Evolutionary conservation across 1,140 invertebrate genomes (phyloP), one percentile per base, ranked within the genome.

Genomic region (Hypsibius dujardini): DNA sequence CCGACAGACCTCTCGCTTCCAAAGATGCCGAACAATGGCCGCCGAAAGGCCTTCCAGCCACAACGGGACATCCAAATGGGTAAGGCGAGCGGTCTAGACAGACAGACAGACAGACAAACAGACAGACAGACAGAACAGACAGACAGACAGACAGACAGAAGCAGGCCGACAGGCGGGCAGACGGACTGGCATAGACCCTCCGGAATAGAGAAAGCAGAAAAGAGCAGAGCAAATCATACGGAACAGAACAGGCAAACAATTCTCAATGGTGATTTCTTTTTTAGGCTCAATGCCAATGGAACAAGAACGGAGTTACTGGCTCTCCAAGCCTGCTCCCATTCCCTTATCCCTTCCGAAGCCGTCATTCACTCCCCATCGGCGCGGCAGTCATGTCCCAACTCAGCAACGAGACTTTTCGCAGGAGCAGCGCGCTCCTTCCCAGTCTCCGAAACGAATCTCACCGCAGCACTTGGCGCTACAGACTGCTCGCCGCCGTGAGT

Each of bases 1-100:
- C 50, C 50, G 50, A 67, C 62, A 3, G 62, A 67, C 42, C 62
- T 67, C 12, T 67, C 62, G 42, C 45, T 67, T 3, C 62, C 62
- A 12, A 56, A 56, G 50, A 56, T 56, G 50, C 50, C 50, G n/a
- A n/a, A n/a, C 7, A 56, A 56, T 56, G n/a, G n/a, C 50, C 50
- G 50, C 50, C 50, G 50, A 7, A 56, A 56, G 50, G 50, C 50
- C 50, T 56, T 56, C 50, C 7, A 7, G 7, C 50, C 50, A 56
- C 50, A 56, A 56, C 50, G 50, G n/a, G 50, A 56, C 7, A 56
- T 7, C n/a, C 50, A 7, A 7, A 7, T 56, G n/a, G 50, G 50
- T 56, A 56, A 7, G n/a, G n/a, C n/a, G n/a, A n/a, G n/a, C n/a
- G n/a, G n/a, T n/a, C n/a, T n/a, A n/a, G n/a, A n/a, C n/a, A n/a